phyloP scores from a whole-genome alignment of 2,888 invertebrate genomes.

The Hololepta plana region DNA sequence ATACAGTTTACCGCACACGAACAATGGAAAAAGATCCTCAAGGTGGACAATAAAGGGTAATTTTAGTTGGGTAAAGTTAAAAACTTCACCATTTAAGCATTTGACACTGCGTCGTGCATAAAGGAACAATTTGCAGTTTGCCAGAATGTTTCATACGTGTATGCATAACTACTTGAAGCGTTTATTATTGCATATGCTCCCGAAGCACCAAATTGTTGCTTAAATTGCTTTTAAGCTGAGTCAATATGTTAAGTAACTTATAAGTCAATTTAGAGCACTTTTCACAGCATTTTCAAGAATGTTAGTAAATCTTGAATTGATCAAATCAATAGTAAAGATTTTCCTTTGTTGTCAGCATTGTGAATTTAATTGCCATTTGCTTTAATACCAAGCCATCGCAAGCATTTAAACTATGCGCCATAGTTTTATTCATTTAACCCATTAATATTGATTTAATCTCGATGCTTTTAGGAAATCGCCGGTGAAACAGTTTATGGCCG shows the following conservation, averaged over 20 bases:
- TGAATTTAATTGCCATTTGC: neutral
- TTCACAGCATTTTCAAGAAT: too few species aligned
- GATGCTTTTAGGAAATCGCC: slow-evolving; percentile 22
- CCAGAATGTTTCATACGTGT: neutral
- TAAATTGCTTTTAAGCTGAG: too few species aligned
- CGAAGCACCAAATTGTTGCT: too few species aligned
- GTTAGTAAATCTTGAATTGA: too few species aligned
- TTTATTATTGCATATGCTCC: neutral
- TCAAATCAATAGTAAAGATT: too few species aligned
- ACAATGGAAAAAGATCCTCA: slow-evolving; percentile 77
- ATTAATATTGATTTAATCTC: slow-evolving; percentile 5
- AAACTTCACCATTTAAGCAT: too few species aligned
- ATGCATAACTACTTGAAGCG: neutral
- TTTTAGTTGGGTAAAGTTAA: too few species aligned
- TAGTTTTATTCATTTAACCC: slow-evolving; percentile 4
- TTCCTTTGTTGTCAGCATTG: neutral
- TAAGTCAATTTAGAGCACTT: too few species aligned
- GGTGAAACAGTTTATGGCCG: slow-evolving; percentile 59
- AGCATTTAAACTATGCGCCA: slow-evolving; percentile 3
- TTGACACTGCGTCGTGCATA: too few species aligned
- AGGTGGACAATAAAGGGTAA: slow-evolving; percentile 45
- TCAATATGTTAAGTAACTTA: too few species aligned
- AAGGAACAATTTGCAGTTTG: too few species aligned
- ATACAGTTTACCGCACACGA: slow-evolving; percentile 97
- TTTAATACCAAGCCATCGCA: neutral